Base-by-base conservation (phyloP, 2,888 invertebrate species). In the Zygothrica quintamaculata region DNA sequence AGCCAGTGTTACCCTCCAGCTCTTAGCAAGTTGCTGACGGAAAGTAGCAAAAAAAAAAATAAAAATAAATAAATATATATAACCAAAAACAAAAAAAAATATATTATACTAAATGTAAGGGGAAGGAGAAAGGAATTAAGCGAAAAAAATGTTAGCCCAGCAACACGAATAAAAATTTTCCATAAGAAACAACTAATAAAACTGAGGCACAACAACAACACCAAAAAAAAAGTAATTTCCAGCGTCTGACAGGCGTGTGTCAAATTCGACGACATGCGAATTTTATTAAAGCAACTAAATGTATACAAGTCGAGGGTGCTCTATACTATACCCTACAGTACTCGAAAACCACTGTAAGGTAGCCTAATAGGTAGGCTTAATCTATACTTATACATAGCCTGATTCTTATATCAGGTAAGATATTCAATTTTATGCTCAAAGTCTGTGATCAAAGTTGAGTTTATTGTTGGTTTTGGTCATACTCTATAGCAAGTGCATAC, bases 221-320 rank as follows among this genome's bases (percentile, higher is more conserved):
- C n/a, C 46, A 37, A 57, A 61, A 65, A 57, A 75, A 66, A 78
- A 52, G 77, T 87, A 87, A 87, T 87, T 87, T 85, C 69, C 71
- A 77, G 66, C 59, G 22, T 47, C 69, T 87, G 87, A 87, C 87
- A 87, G 87, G 69, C 84, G 67, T 58, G 71, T 75, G 84, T 87
- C 87, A 87, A 76, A 77, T 76, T 78, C 76, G 86, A 87, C 74
- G 87, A 87, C 87, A 87, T 84, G 84, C 82, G 82, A 87, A 75
- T 80, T 80, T 75, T 71, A 70, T 75, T 77, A 74, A 69, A n/a
- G 29, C 7, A 29, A n/a, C 29, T 9, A 29, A n/a, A 29, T 29
- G 29, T 29, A 1, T 9, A 29, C 18, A 22, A 22, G 18, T n/a
- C n/a, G n/a, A 22, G 18, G 18, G 18, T 22, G 18, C 18, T 22